Percentiles rank a stretch among this genome's conserved stretches.
These are phyloP conservation scores for Anarrhichthys ocellatus DNA, from an alignment of 2,113 vertebrate species.

Conservation along the genomic window DNA sequence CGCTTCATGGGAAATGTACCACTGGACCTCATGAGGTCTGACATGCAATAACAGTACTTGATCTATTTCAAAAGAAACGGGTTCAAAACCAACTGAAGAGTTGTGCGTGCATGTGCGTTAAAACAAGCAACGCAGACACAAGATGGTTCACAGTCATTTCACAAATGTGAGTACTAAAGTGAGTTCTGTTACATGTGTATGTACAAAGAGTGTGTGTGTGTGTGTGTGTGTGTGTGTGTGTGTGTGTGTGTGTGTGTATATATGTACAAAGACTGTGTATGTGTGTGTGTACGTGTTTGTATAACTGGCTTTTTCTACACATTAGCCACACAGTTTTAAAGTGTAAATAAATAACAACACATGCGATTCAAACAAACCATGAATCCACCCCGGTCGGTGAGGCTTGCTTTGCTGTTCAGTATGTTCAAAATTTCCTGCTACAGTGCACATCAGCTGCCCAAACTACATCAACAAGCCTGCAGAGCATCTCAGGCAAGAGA, in stretches of 20 bases:
- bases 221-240: conserved; percentile 8
- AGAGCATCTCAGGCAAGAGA: conserved; percentile 56
- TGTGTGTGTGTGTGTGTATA: no score
- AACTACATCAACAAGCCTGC: conserved; percentile 58
- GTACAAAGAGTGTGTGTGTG: conserved; percentile 68
- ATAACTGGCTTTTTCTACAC: conserved; percentile 52
- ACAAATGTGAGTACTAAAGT: conserved; percentile 75
- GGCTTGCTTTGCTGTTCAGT: conserved; percentile 40
- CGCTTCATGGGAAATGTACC: conserved; percentile 10
- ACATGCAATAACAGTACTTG: conserved; percentile 56
- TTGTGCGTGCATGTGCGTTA: conserved; percentile 62
- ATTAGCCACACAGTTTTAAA: conserved; percentile 52
- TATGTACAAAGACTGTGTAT: background rate
- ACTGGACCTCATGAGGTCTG: conserved; percentile 30
- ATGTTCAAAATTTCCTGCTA: conserved; percentile 38
- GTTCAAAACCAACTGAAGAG: conserved; percentile 52
- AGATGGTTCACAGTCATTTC: conserved; percentile 71
- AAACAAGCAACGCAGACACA: conserved; percentile 69
- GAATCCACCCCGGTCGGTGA: conserved; percentile 33
- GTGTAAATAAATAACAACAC: conserved; percentile 72
- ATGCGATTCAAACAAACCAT: conserved; percentile 77
- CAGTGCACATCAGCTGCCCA: conserved; percentile 48
- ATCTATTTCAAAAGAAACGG: conserved; percentile 31
- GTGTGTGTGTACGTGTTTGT: conserved; percentile 11
- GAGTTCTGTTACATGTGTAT: conserved; percentile 63